Base-by-base conservation (phyloP, 2,888 invertebrate species). In the Axea sp. region DNA sequence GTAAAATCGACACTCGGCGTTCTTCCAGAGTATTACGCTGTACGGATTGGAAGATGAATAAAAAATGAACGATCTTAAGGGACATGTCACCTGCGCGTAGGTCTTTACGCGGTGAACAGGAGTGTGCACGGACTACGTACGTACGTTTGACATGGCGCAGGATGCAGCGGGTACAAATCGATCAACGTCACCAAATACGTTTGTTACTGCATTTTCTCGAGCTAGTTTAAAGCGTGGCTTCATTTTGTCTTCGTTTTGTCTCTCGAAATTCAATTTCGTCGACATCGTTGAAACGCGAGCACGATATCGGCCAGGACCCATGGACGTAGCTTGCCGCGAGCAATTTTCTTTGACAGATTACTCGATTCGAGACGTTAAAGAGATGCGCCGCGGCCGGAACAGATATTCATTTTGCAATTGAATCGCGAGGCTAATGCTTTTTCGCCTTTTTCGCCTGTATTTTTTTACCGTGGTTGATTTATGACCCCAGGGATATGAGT, bases 1-100 rank as follows among this genome's bases (percentile, higher is more conserved):
- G 41, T 64, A 30, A 51, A 64, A 64, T 64, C 41, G 51, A 51
- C 64, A 64, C 64, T 64, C 33, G 51, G 4, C 30, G 41, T 43
- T 31, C 22, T 49, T 37, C 7, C 37, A 8, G 30, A 5, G 22
- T 31, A 15, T 60, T 41, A 41, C 33, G 39, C 7, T n/a, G 24
- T 51, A 33, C 43, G 64, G 64, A 64, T 64, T 64, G 64, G 15
- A 41, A 37, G 51, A 64, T 64, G 51, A 64, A 51, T 64, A 64
- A 41, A 62, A 64, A 64, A 64, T 64, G 41, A 51, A 51, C 14
- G 41, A 51, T 41, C 8, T 41, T 14, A 15, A 37, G 39, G 37
- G 17, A 24, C 31, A 31, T 24, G 41, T 51, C 39, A 51, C n/a
- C 41, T 8, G 51, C 47, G 37, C 19, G 19, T 3, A 19, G 19